Evolutionary conservation across 1,140 invertebrate genomes (phyloP), one percentile per base, ranked within the genome.

Genomic region (Drosophila neocordata): DNA sequence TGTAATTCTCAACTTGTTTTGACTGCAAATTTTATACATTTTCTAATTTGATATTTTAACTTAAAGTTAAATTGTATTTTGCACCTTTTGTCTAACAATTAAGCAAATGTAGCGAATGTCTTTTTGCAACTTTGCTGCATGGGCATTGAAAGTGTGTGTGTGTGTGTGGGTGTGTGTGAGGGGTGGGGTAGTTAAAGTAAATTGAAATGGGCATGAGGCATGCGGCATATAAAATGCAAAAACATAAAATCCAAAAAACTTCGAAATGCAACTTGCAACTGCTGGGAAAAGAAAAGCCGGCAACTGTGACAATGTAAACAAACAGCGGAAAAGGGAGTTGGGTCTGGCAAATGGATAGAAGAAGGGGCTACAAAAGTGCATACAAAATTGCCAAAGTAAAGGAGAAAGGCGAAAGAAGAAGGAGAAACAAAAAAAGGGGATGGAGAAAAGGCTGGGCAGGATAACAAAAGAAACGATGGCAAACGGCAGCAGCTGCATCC

Each of bases 221-320:
- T 48, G 41, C 65, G 84, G 71, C 68, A 75, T 76, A 85, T 85
- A 81, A 85, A 85, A 87, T 87, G 81, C 77, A 87, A 87, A 80
- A 87, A 62, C 81, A 85, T 87, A 85, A 81, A 85, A 76, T 66
- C 77, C 67, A 55, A 71, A 31, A 44, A 79, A 84, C 80, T 84
- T 78, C 64, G 80, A 34, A 81, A 85, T 87, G 82, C 82, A 78
- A 77, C 44, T 75, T 75, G 72, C 68, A 70, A 67, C 41, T 48
- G 41, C 41, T 70, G 75, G 48, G 67, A 85, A 77, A 70, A 78
- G 74, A 81, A 81, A 78, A 41, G 38, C 22, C 77, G 74, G 78
- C 82, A 85, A 85, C 82, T 87, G 82, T 85, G 82, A 85, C 82
- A 85, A 87, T 85, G 82, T 85, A 85, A 85, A 81, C 82, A 85